Evolutionary conservation across 2,113 vertebrate species (phyloP).

Genomic region (Calonectris borealis): DNA sequence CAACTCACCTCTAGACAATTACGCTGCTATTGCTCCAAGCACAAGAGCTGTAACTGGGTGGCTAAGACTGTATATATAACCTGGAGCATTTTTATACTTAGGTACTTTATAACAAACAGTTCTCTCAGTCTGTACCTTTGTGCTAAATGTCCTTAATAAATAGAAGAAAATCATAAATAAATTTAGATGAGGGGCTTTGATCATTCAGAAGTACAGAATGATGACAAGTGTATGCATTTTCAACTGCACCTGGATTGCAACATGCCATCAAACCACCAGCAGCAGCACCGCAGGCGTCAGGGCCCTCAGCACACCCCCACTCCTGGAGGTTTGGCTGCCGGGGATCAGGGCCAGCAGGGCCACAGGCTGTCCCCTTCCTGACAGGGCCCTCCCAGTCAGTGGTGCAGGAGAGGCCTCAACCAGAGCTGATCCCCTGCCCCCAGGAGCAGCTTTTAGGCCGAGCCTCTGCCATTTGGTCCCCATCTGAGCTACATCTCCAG

Average conservation of each 20-base stretch:
- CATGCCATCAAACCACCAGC: neutral
- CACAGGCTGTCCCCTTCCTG: neutral
- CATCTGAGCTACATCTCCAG: neutral
- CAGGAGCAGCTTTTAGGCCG: neutral
- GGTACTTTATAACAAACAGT: neutral
- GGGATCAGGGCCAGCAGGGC: neutral
- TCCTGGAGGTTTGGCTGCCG: neutral
- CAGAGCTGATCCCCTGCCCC: neutral
- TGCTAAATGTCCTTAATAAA: neutral
- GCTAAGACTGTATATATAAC: neutral
- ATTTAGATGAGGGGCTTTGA: neutral
- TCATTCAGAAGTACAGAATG: neutral
- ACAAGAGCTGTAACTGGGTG: neutral
- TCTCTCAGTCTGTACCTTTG: neutral
- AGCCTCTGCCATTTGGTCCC: neutral
- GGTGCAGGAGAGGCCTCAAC: neutral
- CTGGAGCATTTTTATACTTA: neutral
- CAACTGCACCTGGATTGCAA: neutral
- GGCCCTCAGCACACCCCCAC: neutral
- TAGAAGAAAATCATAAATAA: neutral
- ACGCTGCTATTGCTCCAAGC: rapidly evolving
- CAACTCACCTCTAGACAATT: neutral
- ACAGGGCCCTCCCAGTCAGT: too few species aligned
- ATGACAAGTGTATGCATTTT: neutral
- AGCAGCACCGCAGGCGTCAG: neutral